Conservation (phyloP, 2,888 invertebrate species). For the Philereme vetulata region DNA sequence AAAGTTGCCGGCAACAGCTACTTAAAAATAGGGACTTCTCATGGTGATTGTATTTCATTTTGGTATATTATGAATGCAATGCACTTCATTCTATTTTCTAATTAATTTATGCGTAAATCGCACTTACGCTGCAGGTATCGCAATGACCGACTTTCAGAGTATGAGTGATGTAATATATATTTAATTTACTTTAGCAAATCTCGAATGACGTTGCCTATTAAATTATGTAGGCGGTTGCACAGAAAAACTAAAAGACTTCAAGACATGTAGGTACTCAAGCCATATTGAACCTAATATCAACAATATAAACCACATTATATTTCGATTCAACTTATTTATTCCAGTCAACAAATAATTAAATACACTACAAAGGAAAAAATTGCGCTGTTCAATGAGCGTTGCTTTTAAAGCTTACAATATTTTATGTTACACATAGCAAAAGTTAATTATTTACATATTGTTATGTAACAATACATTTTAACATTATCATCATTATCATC, state of each 20-base stretch:
- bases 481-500: too few species aligned
- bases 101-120: too few species aligned
- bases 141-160: not conserved
- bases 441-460: too few species aligned
- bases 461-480: too few species aligned
- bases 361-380: conserved; percentile 16
- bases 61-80: too few species aligned
- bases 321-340: conserved; percentile 25
- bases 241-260: not conserved
- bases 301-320: not conserved
- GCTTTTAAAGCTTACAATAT: conserved; percentile 16
- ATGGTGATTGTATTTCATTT: too few species aligned
- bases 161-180: not conserved
- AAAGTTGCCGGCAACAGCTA: too few species aligned
- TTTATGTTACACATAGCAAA: not conserved
- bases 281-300: not conserved
- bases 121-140: too few species aligned
- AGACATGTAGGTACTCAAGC: too few species aligned
- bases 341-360: conserved; percentile 26
- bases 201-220: not conserved
- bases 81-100: too few species aligned
- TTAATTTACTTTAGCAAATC: not conserved
- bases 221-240: not conserved
- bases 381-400: conserved; percentile 25
- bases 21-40: too few species aligned